Evolutionary conservation across 2,888 invertebrate genomes (phyloP).

Genomic region (Synergus gifuensis): DNA sequence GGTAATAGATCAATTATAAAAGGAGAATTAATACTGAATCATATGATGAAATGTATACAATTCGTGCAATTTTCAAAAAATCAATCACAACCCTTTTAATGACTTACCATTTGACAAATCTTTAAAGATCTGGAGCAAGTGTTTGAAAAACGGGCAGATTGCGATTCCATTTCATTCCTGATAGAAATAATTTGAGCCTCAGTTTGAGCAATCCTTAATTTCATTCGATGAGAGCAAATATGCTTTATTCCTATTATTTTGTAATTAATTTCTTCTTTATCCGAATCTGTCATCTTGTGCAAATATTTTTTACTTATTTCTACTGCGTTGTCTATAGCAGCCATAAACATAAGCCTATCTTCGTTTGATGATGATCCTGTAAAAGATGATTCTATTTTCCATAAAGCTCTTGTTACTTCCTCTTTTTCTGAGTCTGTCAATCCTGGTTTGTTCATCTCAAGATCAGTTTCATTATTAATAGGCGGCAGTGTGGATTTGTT

Average conservation of each 20-base stretch:
- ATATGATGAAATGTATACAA: too few species aligned
- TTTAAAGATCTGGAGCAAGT: slow-evolving; percentile 28
- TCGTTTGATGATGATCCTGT: slow-evolving; percentile 22
- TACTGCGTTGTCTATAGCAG: slow-evolving; percentile 16
- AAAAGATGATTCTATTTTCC: slow-evolving; percentile 36
- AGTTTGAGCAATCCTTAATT: slow-evolving; percentile 31
- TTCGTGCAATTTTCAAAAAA: neutral
- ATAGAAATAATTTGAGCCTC: slow-evolving; percentile 39
- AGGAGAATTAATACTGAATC: too few species aligned
- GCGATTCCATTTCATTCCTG: slow-evolving; percentile 26
- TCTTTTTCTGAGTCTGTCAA: slow-evolving; percentile 18
- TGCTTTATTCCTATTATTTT: slow-evolving; percentile 18
- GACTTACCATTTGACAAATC: slow-evolving; percentile 31
- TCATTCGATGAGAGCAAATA: slow-evolving; percentile 25
- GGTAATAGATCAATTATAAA: too few species aligned
- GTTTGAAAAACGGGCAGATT: slow-evolving; percentile 18
- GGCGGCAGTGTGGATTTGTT: neutral
- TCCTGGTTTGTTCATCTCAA: neutral
- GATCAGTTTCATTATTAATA: neutral
- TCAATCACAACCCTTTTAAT: neutral
- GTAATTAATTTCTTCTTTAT: slow-evolving; percentile 13
- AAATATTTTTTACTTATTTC: neutral
- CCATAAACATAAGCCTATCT: slow-evolving; percentile 21
- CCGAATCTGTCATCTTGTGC: neutral
- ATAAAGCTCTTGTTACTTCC: neutral